Base-by-base conservation (phyloP, 2,113 vertebrate species). In the Xenopus tropicalis region DNA sequence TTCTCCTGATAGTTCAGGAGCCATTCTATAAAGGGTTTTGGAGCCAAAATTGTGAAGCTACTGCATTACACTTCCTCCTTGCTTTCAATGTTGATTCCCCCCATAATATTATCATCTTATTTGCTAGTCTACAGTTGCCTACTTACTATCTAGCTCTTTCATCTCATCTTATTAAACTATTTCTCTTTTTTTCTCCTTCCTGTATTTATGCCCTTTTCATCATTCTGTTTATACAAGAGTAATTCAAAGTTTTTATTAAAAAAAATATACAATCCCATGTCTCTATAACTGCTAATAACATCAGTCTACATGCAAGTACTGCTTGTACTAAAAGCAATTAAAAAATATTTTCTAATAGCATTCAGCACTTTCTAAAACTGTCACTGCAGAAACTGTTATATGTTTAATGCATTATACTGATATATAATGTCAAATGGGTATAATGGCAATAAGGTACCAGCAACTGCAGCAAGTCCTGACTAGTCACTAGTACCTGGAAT, bases 311-410 rank as follows among this genome's bases (percentile, higher is more conserved):
- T 19, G 42, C 42, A 44, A 43, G 42, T 20, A 44, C 62, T 65
- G 6, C n/a, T 65, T 43, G 37, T 11, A 44, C 62, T 65, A 65
- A 65, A 65, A 65, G 62, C 62, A 65, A 43, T 44, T 19, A 37
- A 65, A 48, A 65, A 65, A 65, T 19, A 63, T 63, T 63, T 25
- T 44, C 62, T 65, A 65, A 44, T 65, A 65, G 37, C 20, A 65
- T 21, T 65, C 17, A 43, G 29, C 62, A 65, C 62, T 65, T 65
- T 44, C 62, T 43, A 22, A n/a, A 65, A 44, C 62, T 12, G 9
- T 29, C 62, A 21, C 62, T 44, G 62, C 62, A 65, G 62, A 37
- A 44, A n/a, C 42, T 37, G 44, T 65, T 65, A 65, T 44, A 21
- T 44, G 42, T 19, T 65, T 37, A 44, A 10, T 65, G 29, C n/a